Evolutionary conservation across 1,140 invertebrate species (phyloP).

Genomic region (Pararge aegeria): DNA sequence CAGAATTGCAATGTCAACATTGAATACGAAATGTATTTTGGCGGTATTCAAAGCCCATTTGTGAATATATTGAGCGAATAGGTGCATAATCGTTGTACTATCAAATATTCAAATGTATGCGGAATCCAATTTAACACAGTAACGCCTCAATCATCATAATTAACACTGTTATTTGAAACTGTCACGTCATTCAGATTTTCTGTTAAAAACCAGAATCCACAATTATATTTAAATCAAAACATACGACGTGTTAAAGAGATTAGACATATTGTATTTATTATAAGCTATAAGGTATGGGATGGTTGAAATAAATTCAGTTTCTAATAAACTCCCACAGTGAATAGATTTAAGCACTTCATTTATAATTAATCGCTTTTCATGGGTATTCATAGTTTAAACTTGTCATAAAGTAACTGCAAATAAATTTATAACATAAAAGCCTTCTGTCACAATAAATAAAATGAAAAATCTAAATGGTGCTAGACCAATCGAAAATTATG

Average conservation of each 20-base stretch:
- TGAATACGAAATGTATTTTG: constrained; percentile 10
- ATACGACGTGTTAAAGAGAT: too few species aligned
- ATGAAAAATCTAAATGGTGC: not conserved
- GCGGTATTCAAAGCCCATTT: constrained; percentile 2
- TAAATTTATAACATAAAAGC: constrained; percentile 4
- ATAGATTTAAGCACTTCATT: not conserved
- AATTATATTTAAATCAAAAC: too few species aligned
- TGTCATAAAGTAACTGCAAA: not conserved
- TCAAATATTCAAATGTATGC: not conserved
- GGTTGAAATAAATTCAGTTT: not conserved
- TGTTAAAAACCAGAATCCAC: too few species aligned
- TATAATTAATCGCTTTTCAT: not conserved
- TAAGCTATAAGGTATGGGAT: not conserved
- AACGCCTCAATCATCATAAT: too few species aligned
- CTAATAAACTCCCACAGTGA: not conserved
- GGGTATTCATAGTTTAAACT: not conserved
- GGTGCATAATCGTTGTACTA: not conserved
- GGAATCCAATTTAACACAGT: not conserved
- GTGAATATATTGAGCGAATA: constrained; percentile 2
- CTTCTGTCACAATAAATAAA: constrained; percentile 12
- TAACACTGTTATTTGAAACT: too few species aligned
- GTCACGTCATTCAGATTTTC: too few species aligned
- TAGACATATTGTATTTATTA: too few species aligned
- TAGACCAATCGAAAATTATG: constrained; percentile 1
- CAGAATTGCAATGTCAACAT: constrained; percentile 1